A percentile compares a stretch with the other conserved stretches of the same genome.
Evolutionary conservation across 2,888 invertebrate species (phyloP).

Genomic region (Stegana nigrithorax): DNA sequence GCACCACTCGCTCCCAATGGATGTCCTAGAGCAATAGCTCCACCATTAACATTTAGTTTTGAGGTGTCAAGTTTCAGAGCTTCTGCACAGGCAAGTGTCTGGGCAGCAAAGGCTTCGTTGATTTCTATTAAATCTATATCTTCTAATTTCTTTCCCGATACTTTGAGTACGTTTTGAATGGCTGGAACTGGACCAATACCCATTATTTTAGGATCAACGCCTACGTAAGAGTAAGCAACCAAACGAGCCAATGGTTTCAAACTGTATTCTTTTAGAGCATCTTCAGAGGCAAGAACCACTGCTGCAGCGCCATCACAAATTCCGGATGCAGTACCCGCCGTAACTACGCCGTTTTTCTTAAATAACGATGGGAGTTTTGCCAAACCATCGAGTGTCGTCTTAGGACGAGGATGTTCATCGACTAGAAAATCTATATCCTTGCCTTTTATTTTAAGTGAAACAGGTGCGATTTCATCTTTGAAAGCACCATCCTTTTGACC

Average conservation of each 20-base stretch:
- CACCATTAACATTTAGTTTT: slow-evolving; percentile 94
- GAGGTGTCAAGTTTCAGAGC: slow-evolving; percentile 86
- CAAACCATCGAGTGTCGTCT: slow-evolving; percentile 86
- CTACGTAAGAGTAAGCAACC: slow-evolving; percentile 91
- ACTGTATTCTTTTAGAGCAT: slow-evolving; percentile 82
- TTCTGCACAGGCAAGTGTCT: slow-evolving; percentile 91
- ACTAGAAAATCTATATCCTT: slow-evolving; percentile 81
- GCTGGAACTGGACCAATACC: slow-evolving; percentile 97
- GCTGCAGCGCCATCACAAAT: slow-evolving; percentile 98
- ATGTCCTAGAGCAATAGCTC: slow-evolving; percentile 97
- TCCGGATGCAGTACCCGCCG: slow-evolving; percentile 95
- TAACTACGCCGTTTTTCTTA: slow-evolving; percentile 93
- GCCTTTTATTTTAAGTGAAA: slow-evolving; percentile 85
- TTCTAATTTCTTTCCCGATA: slow-evolving; percentile 80
- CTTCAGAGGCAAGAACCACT: slow-evolving; percentile 90
- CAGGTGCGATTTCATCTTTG: slow-evolving; percentile 88
- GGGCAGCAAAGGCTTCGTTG: slow-evolving; percentile 98
- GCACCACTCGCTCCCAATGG: slow-evolving; percentile 95
- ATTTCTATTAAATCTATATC: slow-evolving; percentile 97
- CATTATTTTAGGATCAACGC: slow-evolving; percentile 98
- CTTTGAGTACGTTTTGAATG: slow-evolving; percentile 85
- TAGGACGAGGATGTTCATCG: slow-evolving; percentile 82
- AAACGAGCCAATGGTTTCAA: slow-evolving; percentile 92
- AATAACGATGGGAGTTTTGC: slow-evolving; percentile 90
- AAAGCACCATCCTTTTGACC: slow-evolving; percentile 91